Conservation (phyloP, 2,113 vertebrate genomes). For the Neolamprologus longior region DNA sequence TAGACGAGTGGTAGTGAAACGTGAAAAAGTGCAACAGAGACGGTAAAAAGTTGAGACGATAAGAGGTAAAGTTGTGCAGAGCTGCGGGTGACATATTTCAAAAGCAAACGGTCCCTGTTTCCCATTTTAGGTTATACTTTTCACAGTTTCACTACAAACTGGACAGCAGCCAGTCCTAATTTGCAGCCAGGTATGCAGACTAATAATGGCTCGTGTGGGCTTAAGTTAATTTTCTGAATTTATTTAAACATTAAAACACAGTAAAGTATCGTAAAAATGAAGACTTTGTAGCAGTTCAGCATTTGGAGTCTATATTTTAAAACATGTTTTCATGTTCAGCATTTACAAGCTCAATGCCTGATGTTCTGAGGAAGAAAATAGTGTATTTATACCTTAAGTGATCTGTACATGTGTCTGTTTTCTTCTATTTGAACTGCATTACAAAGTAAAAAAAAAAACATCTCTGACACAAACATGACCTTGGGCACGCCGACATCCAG, state of each 20-base stretch:
- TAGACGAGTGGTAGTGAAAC: background rate
- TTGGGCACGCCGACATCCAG: conserved; percentile 5
- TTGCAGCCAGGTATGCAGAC: background rate
- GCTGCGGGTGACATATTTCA: background rate
- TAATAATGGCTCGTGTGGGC: background rate
- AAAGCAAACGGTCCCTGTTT: background rate
- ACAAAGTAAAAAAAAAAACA: background rate
- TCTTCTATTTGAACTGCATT: background rate
- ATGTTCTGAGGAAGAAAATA: background rate
- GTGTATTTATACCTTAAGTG: background rate
- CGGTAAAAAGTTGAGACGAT: background rate
- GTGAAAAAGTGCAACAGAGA: background rate
- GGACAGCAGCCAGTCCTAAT: background rate
- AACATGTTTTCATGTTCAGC: background rate
- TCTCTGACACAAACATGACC: conserved; percentile 33
- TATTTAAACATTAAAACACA: background rate
- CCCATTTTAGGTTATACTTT: background rate
- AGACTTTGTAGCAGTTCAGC: background rate
- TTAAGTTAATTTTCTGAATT: background rate
- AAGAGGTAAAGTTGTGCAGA: background rate
- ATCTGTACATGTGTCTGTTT: background rate
- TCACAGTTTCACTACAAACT: background rate
- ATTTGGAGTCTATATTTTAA: background rate
- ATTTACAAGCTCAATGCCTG: background rate
- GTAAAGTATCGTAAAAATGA: background rate